Evolutionary conservation across 2,113 vertebrate species (phyloP).

Genomic region (Lasiurus borealis): DNA sequence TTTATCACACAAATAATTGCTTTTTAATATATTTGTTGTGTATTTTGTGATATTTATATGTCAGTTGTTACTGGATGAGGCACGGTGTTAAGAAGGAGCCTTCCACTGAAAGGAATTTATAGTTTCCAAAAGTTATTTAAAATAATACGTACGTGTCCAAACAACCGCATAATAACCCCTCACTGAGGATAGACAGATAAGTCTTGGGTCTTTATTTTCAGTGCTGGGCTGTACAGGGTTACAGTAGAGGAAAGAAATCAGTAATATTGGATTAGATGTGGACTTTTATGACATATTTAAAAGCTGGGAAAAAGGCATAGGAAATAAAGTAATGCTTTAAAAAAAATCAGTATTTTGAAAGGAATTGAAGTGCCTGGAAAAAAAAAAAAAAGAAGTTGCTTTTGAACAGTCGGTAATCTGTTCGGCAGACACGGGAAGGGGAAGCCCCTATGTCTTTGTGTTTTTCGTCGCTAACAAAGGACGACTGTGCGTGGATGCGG

Average conservation of each 20-base stretch:
- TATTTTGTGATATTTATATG: background rate
- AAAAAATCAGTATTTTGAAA: constrained; percentile 64
- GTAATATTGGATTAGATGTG: background rate
- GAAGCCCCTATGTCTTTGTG: constrained; percentile 59
- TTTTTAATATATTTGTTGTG: background rate
- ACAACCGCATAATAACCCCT: background rate
- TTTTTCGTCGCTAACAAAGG: constrained; percentile 67
- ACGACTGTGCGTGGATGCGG: constrained; percentile 55
- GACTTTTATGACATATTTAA: constrained; percentile 17
- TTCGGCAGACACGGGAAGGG: constrained; percentile 71
- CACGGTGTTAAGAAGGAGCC: background rate
- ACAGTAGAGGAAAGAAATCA: constrained; percentile 47
- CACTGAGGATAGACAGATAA: background rate
- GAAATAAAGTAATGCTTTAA: constrained; percentile 66
- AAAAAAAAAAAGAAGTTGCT: constrained; percentile 39
- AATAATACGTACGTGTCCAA: background rate
- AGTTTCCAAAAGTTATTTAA: background rate
- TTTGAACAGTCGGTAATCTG: constrained; percentile 78
- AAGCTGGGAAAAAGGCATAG: constrained; percentile 54
- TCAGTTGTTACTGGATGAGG: background rate
- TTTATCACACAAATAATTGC: background rate
- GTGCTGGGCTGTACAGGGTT: background rate
- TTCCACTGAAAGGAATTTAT: background rate
- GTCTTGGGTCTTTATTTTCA: background rate
- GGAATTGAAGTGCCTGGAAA: constrained; percentile 57